Evolutionary conservation across 1,140 invertebrate species (phyloP).

Genomic region (Bombus waltoni): DNA sequence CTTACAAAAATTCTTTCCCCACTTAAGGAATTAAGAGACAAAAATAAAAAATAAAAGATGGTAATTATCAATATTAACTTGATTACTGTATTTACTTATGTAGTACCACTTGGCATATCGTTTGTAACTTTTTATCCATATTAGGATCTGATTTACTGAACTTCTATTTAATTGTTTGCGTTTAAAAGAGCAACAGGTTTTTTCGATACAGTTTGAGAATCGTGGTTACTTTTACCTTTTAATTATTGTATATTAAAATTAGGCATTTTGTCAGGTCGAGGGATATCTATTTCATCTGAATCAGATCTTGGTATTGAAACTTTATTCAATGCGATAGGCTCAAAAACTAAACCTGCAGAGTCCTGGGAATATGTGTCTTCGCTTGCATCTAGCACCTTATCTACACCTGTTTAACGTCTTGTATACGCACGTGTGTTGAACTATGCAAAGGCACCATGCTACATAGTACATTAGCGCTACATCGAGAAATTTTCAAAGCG

Average conservation of each 20-base stretch:
- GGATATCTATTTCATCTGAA: neutral
- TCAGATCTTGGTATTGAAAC: neutral
- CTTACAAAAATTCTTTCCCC: too few relatives aligned
- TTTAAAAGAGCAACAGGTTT: neutral
- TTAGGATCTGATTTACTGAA: neutral
- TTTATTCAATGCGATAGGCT: neutral
- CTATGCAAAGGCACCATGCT: neutral
- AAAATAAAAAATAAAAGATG: too few relatives aligned
- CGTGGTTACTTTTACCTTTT: neutral
- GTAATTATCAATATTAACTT: neutral
- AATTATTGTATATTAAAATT: neutral
- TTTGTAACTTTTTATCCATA: neutral
- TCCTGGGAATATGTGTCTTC: neutral
- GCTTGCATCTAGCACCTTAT: neutral
- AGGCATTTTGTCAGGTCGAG: too few relatives aligned
- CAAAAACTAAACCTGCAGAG: neutral
- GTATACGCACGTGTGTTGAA: neutral
- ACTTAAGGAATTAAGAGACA: too few relatives aligned
- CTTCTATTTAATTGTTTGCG: neutral
- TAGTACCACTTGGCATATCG: neutral
- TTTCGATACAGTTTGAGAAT: neutral
- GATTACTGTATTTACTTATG: neutral
- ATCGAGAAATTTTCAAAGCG: neutral
- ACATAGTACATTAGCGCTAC: neutral
- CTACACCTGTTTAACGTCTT: neutral